Base-by-base conservation (phyloP, 2,888 invertebrate genomes). In the Agrotis ipsilon region DNA sequence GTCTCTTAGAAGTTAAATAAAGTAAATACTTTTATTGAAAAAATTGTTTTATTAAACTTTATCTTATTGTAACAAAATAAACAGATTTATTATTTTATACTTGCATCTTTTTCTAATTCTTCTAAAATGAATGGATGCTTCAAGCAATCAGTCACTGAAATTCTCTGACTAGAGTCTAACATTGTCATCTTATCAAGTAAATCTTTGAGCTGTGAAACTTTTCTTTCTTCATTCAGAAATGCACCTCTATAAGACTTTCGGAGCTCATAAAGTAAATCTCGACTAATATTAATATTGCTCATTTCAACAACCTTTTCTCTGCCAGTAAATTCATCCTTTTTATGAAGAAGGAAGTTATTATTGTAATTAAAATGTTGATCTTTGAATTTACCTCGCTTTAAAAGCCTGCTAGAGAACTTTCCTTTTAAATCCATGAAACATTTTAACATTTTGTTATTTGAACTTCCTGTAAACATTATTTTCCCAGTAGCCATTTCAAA, bases 401-500 rank as follows among this genome's bases (percentile, higher is more conserved):
- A 97, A 78, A 99, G 96, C 92, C 98, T 99, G 93, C 99, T 99
- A 3, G 99, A 98, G 95, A 99, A 98, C 96, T 99, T 99, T 66
- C 99, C 99, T 93, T 99, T 99, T 54, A 99, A 96, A 89, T 99
- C 99, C 99, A 99, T 99, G 93, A 99, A 99, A 94, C 98, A 98
- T 94, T 99, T 99, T 74, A 99, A 96, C 99, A 99, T 99, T 96
- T 98, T 98, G 94, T 99, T 99, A 95, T 99, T 99, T 7, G 99
- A 98, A 93, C 98, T 98, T 67, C 99, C 99, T 68, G 99, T 98
- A 92, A 99, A 99, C 96, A 99, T 97, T 83, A 99, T 99, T 95
- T 98, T 98, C 43, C 99, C 99, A 5, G 99, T 99, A 92, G 99
- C 99, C 87, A 99, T 93, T 96, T 99, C 99, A 93, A 98, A 99